These are phyloP conservation scores for Pterocles burchelli DNA, from an alignment of 2,113 vertebrate species.

Conservation along the genomic window DNA sequence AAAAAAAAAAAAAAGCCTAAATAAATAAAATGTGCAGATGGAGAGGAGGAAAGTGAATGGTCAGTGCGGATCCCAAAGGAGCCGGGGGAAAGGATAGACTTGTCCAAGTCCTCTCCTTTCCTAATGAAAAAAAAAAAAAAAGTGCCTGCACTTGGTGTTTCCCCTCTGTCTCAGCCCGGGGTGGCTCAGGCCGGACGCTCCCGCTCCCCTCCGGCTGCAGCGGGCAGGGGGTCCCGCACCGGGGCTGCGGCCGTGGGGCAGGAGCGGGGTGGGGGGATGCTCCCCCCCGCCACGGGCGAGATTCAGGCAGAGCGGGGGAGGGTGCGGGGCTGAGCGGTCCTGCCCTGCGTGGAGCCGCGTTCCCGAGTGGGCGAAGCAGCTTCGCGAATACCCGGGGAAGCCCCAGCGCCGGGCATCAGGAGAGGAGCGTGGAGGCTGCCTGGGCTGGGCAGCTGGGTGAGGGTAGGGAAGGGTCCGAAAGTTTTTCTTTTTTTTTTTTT, in stretches of 20 bases:
- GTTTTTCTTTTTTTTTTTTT: neutral
- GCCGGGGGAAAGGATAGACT: neutral
- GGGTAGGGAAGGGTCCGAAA: neutral
- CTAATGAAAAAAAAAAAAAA: neutral
- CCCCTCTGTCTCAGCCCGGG: neutral
- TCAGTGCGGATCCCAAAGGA: neutral
- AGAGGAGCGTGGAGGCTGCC: neutral
- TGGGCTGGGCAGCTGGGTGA: neutral
- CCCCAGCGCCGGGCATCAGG: neutral
- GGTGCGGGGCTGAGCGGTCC: neutral
- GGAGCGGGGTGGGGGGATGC: neutral
- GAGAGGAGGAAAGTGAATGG: neutral
- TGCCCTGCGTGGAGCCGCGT: neutral
- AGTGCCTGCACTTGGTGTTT: neutral
- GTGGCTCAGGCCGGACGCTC: neutral
- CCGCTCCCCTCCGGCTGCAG: neutral
- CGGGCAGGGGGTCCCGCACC: neutral
- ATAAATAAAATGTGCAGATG: neutral
- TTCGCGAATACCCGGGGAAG: neutral
- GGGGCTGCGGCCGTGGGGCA: neutral
- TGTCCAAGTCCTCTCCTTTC: neutral
- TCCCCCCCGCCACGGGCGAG: neutral
- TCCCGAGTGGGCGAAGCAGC: neutral
- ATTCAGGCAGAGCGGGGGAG: neutral
- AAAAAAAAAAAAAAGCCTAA: neutral